These are phyloP conservation scores for Heliconius hermathena DNA, from an alignment of 1,140 invertebrate species.

Conservation along the genomic window DNA sequence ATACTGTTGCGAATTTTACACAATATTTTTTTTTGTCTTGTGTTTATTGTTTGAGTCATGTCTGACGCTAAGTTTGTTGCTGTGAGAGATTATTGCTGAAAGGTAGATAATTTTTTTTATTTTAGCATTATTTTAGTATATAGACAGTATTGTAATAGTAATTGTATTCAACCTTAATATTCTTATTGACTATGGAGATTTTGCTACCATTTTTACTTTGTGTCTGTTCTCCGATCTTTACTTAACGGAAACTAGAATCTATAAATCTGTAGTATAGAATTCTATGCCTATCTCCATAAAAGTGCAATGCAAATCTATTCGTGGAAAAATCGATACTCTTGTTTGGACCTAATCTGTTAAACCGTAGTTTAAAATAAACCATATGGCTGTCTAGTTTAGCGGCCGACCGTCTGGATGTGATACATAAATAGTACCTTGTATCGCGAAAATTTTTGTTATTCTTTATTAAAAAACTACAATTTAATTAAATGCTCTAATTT, in stretches of 20 bases:
- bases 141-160: background rate
- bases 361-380: constrained; percentile 44
- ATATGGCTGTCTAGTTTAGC: constrained; percentile 36
- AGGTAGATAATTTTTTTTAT: background rate
- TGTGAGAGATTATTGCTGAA: background rate
- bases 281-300: background rate
- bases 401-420: background rate
- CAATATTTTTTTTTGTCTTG: background rate
- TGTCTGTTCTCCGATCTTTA: too few species aligned
- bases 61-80: background rate
- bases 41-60: background rate
- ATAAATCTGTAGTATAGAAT: background rate
- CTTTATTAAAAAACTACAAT: background rate
- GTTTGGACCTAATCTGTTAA: constrained; percentile 32
- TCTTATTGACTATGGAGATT: background rate
- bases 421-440: background rate
- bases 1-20: background rate
- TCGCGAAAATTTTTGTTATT: background rate
- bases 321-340: constrained; percentile 36
- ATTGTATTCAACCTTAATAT: background rate
- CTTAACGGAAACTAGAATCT: too few species aligned
- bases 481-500: background rate
- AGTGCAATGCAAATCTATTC: constrained; percentile 37
- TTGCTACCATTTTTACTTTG: background rate
- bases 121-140: background rate